Base-by-base conservation (phyloP, 2,113 vertebrate genomes). In the Oryzias curvinotus region DNA sequence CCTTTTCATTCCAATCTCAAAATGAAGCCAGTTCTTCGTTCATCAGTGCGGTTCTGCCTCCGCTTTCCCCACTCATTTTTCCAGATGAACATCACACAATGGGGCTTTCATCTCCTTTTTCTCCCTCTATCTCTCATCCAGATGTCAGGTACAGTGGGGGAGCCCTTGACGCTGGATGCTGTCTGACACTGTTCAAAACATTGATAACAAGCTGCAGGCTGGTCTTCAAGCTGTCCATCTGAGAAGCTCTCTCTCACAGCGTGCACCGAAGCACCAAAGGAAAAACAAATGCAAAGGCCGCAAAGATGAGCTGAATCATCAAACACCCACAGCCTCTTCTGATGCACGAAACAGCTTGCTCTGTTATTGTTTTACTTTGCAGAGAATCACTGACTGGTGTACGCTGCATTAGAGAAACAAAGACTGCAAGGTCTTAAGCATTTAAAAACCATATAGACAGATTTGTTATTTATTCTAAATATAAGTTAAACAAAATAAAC, bases 121-220 rank as follows among this genome's bases (percentile, higher is more conserved):
- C 58, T 53, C 42, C 50, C 59, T 23, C 56, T 21, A 53, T 41
- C 71, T 78, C 76, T 77, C 75, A 79, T 90, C 88, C 91, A 91
- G 90, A 89, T 91, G 89, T 86, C 80, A 83, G 86, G 77, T 86
- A 84, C 80, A 84, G 85, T 83, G 87, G 89, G 87, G 87, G 88
- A 83, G 85, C 66, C 66, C 72, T 78, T 73, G 79, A 83, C 54
- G 81, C 86, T 89, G 81, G 78, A 80, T 65, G 69, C 82, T 49
- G 86, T 90, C 91, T 90, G 87, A 91, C 90, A 91, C 90, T 74
- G 87, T 86, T 90, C 90, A 90, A 87, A 91, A 87, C 88, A 91
- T 77, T 48, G 90, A 90, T 88, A 91, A 86, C 87, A 78, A 87
- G 77, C 76, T 78, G 63, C 56, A 64, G 78, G 68, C 74, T 81